A percentile compares a stretch with the other conserved stretches of the same genome.
phyloP scores from a whole-genome alignment of 2,888 invertebrate genomes.

The Dione juno region DNA sequence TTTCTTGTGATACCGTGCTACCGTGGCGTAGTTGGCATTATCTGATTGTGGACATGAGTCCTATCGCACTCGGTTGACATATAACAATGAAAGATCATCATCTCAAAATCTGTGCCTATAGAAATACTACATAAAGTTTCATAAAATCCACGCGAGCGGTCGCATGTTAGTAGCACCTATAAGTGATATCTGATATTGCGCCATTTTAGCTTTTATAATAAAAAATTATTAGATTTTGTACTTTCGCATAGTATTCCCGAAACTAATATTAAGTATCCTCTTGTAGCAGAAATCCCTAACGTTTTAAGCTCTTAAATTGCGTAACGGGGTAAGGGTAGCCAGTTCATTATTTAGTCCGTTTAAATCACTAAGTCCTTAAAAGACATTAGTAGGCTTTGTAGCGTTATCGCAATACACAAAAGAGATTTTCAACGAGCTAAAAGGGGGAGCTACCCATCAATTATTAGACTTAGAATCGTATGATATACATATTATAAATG shows the following conservation, averaged over 20 bases:
- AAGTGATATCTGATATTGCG: too few relatives aligned
- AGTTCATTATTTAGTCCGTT: slow-evolving; percentile 83
- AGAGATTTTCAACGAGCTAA: slow-evolving; percentile 71
- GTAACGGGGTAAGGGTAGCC: slow-evolving; percentile 71
- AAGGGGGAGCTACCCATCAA: slow-evolving; percentile 63
- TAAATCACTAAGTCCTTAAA: slow-evolving; percentile 84
- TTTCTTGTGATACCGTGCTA: too few relatives aligned
- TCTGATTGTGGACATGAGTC: too few relatives aligned
- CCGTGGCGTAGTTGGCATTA: too few relatives aligned
- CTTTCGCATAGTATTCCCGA: background rate
- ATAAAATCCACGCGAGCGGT: too few relatives aligned
- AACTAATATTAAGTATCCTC: background rate
- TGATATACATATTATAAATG: slow-evolving; percentile 47
- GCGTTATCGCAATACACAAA: slow-evolving; percentile 80
- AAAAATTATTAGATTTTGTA: too few relatives aligned
- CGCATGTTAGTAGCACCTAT: too few relatives aligned
- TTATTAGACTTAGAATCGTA: slow-evolving; percentile 67
- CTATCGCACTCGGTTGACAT: too few relatives aligned
- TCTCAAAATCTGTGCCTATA: too few relatives aligned
- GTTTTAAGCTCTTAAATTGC: slow-evolving; percentile 74
- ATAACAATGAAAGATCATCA: too few relatives aligned
- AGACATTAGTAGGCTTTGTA: slow-evolving; percentile 83
- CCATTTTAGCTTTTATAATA: too few relatives aligned
- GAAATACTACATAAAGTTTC: too few relatives aligned
- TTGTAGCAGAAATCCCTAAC: slow-evolving; percentile 51